A percentile compares a stretch with the other conserved stretches of the same genome.
Conservation (phyloP, 2,113 vertebrate genomes). For the Seriola dumerili region DNA sequence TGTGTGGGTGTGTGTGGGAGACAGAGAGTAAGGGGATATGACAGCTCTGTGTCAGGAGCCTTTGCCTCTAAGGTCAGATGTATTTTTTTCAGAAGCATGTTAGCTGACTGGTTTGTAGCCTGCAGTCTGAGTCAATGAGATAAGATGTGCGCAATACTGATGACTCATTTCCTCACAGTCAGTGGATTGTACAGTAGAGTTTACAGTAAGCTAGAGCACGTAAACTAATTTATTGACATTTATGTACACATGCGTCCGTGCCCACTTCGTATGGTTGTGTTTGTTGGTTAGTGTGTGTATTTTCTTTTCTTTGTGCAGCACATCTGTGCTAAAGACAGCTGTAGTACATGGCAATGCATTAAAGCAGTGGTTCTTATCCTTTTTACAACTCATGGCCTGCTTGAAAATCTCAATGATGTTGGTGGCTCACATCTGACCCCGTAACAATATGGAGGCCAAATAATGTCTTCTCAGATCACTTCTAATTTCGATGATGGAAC, state of each 20-base stretch:
- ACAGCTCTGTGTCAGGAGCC: slow-evolving; percentile 71
- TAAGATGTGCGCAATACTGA: slow-evolving; percentile 49
- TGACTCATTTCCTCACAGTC: slow-evolving; percentile 59
- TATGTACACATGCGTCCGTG: slow-evolving; percentile 18
- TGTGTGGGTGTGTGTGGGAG: not conserved
- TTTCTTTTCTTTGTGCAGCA: not conserved
- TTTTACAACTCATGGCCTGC: no score
- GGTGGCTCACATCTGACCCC: no score
- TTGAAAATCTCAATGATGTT: no score
- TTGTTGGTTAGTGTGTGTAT: slow-evolving; percentile 8
- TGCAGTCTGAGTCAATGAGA: slow-evolving; percentile 68
- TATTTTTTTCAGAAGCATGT: slow-evolving; percentile 71
- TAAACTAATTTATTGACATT: slow-evolving; percentile 54
- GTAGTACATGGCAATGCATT: no score
- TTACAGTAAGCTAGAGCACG: slow-evolving; percentile 35
- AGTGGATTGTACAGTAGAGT: slow-evolving; percentile 37
- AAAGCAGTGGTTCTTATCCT: no score
- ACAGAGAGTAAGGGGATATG: slow-evolving; percentile 56
- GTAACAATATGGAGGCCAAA: no score
- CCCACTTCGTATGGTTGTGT: not conserved
- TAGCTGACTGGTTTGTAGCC: slow-evolving; percentile 67
- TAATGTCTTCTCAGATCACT: no score
- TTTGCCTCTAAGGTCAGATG: slow-evolving; percentile 68
- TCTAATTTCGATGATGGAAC: no score
- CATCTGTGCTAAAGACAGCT: not conserved